These are phyloP conservation scores for Tetramorium alpestre DNA, from an alignment of 1,140 invertebrate species.

Conservation along the genomic window DNA sequence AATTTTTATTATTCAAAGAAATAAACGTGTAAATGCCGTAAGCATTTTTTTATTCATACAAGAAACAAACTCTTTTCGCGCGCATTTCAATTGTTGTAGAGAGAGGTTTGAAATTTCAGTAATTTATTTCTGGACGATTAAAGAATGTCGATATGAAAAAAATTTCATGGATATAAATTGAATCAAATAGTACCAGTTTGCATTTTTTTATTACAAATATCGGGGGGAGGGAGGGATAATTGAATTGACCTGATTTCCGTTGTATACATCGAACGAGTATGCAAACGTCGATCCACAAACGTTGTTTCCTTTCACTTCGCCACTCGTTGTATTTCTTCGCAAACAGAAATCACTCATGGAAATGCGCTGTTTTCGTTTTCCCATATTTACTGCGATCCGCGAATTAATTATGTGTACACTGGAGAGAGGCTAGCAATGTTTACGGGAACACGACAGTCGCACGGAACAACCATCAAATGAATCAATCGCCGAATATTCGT, in stretches of 20 bases:
- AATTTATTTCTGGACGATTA: slow-evolving; percentile 29
- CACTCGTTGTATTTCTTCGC: slow-evolving; percentile 48
- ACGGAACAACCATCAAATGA: slow-evolving; percentile 2
- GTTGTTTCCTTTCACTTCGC: slow-evolving; percentile 53
- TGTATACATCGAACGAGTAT: slow-evolving; percentile 25
- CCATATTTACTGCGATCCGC: slow-evolving; percentile 39
- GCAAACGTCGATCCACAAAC: slow-evolving; percentile 60
- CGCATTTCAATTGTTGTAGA: background rate
- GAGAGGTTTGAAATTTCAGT: slow-evolving; percentile 6
- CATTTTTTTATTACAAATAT: slow-evolving; percentile 30
- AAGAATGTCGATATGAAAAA: slow-evolving; percentile 26
- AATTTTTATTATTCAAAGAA: slow-evolving; percentile 52
- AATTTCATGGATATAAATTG: slow-evolving; percentile 29
- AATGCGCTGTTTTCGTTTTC: slow-evolving; percentile 40
- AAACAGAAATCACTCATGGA: slow-evolving; percentile 60
- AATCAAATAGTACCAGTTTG: background rate
- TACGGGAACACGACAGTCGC: slow-evolving; percentile 13
- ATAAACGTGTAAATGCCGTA: background rate
- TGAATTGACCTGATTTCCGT: slow-evolving; percentile 51
- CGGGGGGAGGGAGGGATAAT: slow-evolving; percentile 2
- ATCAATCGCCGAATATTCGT: background rate
- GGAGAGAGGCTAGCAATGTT: background rate
- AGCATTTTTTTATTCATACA: background rate
- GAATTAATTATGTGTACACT: slow-evolving; percentile 42
- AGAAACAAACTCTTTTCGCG: background rate